Conservation (phyloP, 35 echinoderm and acorn worm species). For the Ophioderma brevispina region DNA sequence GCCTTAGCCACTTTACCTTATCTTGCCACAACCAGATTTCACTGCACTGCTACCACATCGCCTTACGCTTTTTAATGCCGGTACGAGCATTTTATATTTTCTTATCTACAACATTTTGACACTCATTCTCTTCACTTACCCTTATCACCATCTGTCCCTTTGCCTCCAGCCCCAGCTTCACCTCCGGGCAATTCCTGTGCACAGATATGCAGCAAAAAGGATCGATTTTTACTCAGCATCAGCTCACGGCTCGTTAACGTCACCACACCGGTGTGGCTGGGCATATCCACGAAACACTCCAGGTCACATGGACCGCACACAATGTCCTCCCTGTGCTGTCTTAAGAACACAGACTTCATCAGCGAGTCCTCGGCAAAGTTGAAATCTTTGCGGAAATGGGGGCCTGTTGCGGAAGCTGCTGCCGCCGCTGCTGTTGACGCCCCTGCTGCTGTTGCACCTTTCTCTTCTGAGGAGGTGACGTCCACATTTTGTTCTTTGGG, state of each 20-base stretch:
- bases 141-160: slow-evolving; percentile 19
- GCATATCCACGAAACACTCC: slow-evolving; percentile 85
- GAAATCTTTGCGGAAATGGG: not conserved
- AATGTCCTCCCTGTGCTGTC: slow-evolving; percentile 72
- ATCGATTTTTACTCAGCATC: slow-evolving; percentile 70
- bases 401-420: not conserved
- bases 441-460: too few relatives aligned
- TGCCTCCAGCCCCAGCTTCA: not conserved
- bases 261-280: slow-evolving; percentile 73
- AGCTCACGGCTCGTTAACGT: slow-evolving; percentile 85
- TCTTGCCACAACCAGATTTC: too few relatives aligned
- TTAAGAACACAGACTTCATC: slow-evolving; percentile 63
- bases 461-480: not conserved
- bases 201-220: slow-evolving; percentile 92
- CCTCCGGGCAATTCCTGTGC: not conserved
- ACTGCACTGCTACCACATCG: too few relatives aligned
- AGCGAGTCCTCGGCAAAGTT: slow-evolving; percentile 22
- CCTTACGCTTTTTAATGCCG: too few relatives aligned
- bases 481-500: slow-evolving; percentile 76
- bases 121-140: too few relatives aligned
- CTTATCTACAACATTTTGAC: too few relatives aligned
- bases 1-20: too few relatives aligned
- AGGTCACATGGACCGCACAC: slow-evolving; percentile 86
- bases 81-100: too few relatives aligned
- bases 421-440: too few relatives aligned